Base-by-base conservation (phyloP, 2,888 invertebrate species). In the Folsomia candida region DNA sequence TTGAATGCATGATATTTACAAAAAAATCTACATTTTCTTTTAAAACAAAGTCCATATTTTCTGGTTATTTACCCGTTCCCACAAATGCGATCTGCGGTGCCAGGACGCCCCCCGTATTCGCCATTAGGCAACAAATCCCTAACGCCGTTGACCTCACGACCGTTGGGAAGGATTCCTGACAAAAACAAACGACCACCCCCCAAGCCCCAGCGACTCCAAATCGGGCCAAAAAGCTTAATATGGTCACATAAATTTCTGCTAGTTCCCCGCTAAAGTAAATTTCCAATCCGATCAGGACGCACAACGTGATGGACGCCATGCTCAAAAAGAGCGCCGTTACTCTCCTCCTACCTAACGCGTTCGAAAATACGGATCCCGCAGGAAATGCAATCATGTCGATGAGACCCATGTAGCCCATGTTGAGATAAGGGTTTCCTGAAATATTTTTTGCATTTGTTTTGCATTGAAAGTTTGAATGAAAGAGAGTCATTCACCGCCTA, bases 81-180 rank as follows among this genome's bases (percentile, higher is more conserved):
- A 73, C 51, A 47, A 60, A 76, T 3, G 71, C 70, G 18, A 72
- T 24, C 54, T 71, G 75, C 0, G 76, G 76, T 0, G 76, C 73
- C 14, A 76, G 26, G 18, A 75, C 65, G 22, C 75, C 76, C 18
- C 73, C 70, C 20, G 70, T 37, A 22, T 71, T 71, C 3, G 67
- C 73, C 14, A 63, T 51, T 11, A 75, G 58, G 0, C 69, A 51
- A 29, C 76, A 75, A 14, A 75, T 11, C 9, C 75, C 75, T 9
- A 76, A 26, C 20, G 66, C 67, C 18, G 72, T 71, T 20, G 69
- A 68, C 9, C 76, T 26, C 2, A 71, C 73, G 11, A 67, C 51
- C 2, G 75, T 73, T 26, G 76, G 76, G 37, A 76, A 76, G 20
- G 70, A 67, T 64, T 76, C 76, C n/a, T 69, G 68, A 14, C 73